phyloP scores from a whole-genome alignment of 2,113 vertebrate species.

The Eidolon helvum region DNA sequence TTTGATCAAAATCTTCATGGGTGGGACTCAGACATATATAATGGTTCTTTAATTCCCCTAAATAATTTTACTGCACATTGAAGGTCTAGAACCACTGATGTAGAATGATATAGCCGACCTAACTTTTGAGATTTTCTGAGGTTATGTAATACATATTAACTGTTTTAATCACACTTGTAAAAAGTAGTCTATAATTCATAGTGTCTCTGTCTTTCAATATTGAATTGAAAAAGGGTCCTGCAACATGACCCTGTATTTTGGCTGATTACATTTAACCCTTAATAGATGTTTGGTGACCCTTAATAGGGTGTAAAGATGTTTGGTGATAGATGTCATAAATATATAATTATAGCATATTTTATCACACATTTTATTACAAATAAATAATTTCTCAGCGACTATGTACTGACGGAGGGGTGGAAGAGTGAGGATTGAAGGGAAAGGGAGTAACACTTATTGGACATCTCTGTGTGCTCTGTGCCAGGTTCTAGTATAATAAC shows the following conservation, averaged over 20 bases:
- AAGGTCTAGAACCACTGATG: neutral
- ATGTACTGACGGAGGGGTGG: neutral
- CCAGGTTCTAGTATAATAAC: neutral
- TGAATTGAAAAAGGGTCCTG: neutral
- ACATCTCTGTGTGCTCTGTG: neutral
- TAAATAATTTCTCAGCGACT: neutral
- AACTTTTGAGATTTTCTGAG: neutral
- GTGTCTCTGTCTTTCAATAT: neutral
- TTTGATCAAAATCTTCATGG: conserved; percentile 13
- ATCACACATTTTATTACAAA: neutral
- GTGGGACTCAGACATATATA: neutral
- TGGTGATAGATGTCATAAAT: neutral
- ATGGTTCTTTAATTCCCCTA: neutral
- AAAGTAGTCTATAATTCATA: neutral
- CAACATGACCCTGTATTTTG: neutral
- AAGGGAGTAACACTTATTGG: neutral
- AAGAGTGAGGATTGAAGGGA: neutral
- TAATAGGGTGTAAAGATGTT: neutral
- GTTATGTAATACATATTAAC: neutral
- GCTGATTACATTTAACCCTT: neutral
- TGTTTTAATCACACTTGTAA: neutral
- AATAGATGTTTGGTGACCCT: neutral
- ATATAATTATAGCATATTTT: neutral
- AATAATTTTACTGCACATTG: neutral
- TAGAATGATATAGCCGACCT: conserved; percentile 50